A percentile compares a stretch with the other conserved stretches of the same genome.
phyloP scores from a whole-genome alignment of 2,888 invertebrate species.

The Herminia tarsipennalis region DNA sequence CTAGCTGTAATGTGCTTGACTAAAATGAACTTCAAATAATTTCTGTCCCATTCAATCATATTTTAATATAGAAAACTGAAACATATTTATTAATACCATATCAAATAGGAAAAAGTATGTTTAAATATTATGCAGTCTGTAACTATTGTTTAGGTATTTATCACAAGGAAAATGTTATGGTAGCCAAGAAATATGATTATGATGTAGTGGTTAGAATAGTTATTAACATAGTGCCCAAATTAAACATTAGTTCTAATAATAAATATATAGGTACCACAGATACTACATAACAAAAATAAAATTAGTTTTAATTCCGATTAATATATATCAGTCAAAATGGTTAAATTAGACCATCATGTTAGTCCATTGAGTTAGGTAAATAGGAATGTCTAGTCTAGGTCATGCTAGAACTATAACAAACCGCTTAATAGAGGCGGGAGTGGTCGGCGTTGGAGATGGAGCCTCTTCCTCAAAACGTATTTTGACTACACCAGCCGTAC shows the following conservation, averaged over 20 bases:
- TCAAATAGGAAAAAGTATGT: too few relatives aligned
- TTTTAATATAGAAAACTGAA: too few relatives aligned
- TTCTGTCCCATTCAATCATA: too few relatives aligned
- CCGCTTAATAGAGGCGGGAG: conserved; percentile 84
- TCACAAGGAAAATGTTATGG: neutral
- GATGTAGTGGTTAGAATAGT: conserved; percentile 27
- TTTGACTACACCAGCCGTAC: conserved; percentile 87
- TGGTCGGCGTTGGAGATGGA: conserved; percentile 80
- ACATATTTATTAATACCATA: too few relatives aligned
- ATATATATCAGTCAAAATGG: conserved; percentile 17
- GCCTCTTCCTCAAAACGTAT: conserved; percentile 82
- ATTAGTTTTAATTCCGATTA: conserved; percentile 23
- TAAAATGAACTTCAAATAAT: too few relatives aligned
- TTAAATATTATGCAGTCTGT: too few relatives aligned
- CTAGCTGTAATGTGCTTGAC: too few relatives aligned
- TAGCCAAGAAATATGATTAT: neutral
- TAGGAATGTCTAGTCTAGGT: conserved; percentile 66
- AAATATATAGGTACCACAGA: conserved; percentile 19
- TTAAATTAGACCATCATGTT: conserved; percentile 48
- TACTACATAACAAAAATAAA: conserved; percentile 17
- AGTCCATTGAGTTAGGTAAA: conserved; percentile 66
- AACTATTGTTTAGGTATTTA: too few relatives aligned
- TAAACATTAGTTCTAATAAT: conserved; percentile 18
- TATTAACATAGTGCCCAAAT: conserved; percentile 29
- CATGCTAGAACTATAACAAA: conserved; percentile 78